A percentile compares a stretch with the other conserved stretches of the same genome.
phyloP scores from a whole-genome alignment of 1,140 invertebrate species.

The Mylabris phalerata region DNA sequence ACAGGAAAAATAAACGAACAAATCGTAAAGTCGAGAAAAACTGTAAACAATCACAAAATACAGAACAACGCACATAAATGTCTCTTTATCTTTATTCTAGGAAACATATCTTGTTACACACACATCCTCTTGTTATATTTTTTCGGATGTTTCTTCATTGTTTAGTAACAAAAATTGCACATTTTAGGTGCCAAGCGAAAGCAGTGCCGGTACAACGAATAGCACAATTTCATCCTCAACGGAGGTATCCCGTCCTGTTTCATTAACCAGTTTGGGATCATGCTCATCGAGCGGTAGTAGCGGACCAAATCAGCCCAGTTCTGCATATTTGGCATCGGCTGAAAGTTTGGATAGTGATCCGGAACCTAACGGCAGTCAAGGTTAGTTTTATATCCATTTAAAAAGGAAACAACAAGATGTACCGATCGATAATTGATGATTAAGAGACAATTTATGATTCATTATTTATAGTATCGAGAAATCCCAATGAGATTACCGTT shows the following conservation, averaged over 20 bases:
- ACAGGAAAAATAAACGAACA: too few relatives aligned
- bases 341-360: conserved; percentile 47
- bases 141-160: background rate
- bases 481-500: too few relatives aligned
- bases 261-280: conserved; percentile 40
- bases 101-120: too few relatives aligned
- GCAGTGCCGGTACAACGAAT: conserved; percentile 31
- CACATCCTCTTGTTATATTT: background rate
- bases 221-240: conserved; percentile 33
- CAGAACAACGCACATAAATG: too few relatives aligned
- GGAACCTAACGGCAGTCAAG: conserved; percentile 44
- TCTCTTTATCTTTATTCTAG: too few relatives aligned
- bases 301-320: conserved; percentile 42
- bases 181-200: conserved; percentile 37
- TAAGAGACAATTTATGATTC: too few relatives aligned
- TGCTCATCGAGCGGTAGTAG: conserved; percentile 52
- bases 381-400: conserved; percentile 24
- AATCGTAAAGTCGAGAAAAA: too few relatives aligned
- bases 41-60: too few relatives aligned
- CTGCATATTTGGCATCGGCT: conserved; percentile 39
- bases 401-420: too few relatives aligned
- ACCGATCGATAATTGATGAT: too few relatives aligned
- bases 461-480: too few relatives aligned
- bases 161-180: background rate
- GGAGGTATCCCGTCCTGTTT: conserved; percentile 40